phyloP scores from a whole-genome alignment of 2,888 invertebrate species.

The Ormia ochracea region DNA sequence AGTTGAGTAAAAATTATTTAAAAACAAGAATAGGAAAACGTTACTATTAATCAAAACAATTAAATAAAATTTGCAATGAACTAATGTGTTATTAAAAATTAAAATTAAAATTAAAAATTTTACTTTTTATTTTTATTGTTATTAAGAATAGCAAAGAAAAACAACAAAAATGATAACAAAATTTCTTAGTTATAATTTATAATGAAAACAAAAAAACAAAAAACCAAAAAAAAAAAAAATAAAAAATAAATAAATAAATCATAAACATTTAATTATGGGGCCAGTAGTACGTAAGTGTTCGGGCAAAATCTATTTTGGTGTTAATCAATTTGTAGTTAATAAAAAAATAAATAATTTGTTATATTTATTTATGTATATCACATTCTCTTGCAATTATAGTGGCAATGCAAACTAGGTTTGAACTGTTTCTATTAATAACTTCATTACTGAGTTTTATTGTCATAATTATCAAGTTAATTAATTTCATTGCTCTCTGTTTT shows the following conservation, averaged over 20 bases:
- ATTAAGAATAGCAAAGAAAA: slow-evolving; percentile 47
- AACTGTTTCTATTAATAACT: slow-evolving; percentile 2
- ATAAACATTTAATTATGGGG: slow-evolving; percentile 70
- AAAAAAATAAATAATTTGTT: not conserved
- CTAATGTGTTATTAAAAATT: too few relatives aligned
- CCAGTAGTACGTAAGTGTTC: slow-evolving; percentile 78
- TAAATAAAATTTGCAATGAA: not conserved
- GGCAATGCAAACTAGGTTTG: slow-evolving; percentile 43
- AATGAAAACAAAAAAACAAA: slow-evolving; percentile 46
- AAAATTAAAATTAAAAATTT: slow-evolving; percentile 4
- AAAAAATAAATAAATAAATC: slow-evolving; percentile 45
- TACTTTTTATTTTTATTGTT: slow-evolving; percentile 33
- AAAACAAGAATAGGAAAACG: not conserved
- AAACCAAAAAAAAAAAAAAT: slow-evolving; percentile 40
- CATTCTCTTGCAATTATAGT: slow-evolving; percentile 13
- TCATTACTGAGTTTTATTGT: not conserved
- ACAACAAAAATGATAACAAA: slow-evolving; percentile 56
- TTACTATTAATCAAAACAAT: slow-evolving; percentile 18
- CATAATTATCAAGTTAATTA: slow-evolving; percentile 19
- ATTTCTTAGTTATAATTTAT: slow-evolving; percentile 25
- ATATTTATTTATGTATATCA: not conserved
- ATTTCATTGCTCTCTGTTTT: too few relatives aligned
- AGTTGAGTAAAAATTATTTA: not conserved
- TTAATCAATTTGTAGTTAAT: slow-evolving; percentile 68
- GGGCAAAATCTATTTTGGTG: slow-evolving; percentile 77